These are phyloP conservation scores for Lophotis ruficrista DNA, from an alignment of 2,113 vertebrate species.

Conservation along the genomic window DNA sequence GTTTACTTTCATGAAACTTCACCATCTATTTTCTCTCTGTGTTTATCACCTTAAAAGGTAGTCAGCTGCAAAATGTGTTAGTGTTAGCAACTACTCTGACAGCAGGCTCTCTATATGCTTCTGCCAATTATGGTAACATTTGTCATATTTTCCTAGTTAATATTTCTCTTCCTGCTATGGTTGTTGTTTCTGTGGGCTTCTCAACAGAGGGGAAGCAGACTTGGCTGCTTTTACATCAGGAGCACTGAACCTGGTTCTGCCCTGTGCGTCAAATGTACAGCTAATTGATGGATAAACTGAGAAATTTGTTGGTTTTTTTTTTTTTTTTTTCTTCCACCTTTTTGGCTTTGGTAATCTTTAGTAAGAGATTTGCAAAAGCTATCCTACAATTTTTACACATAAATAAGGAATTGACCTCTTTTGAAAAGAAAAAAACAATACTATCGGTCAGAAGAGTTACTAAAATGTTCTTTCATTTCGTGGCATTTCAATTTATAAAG, in stretches of 20 bases:
- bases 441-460: background rate
- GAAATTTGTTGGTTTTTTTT: background rate
- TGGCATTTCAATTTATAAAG: background rate
- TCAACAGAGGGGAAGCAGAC: background rate
- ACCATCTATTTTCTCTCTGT: background rate
- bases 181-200: conserved; percentile 10
- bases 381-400: background rate
- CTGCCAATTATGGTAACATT: conserved; percentile 40
- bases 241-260: background rate
- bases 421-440: background rate
- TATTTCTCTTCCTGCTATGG: background rate
- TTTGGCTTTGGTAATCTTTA: background rate
- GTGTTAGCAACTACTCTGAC: background rate
- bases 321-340: background rate
- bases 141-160: conserved; percentile 53
- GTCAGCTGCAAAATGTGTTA: background rate
- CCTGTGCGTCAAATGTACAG: background rate
- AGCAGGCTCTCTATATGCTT: background rate
- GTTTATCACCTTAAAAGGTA: conserved; percentile 1
- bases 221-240: background rate
- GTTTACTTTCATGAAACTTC: background rate
- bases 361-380: background rate
- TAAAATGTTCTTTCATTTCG: background rate
- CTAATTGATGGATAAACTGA: background rate
- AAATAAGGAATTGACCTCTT: background rate